phyloP scores from a whole-genome alignment of 1,140 invertebrate genomes.

The Solenopsis invicta region DNA sequence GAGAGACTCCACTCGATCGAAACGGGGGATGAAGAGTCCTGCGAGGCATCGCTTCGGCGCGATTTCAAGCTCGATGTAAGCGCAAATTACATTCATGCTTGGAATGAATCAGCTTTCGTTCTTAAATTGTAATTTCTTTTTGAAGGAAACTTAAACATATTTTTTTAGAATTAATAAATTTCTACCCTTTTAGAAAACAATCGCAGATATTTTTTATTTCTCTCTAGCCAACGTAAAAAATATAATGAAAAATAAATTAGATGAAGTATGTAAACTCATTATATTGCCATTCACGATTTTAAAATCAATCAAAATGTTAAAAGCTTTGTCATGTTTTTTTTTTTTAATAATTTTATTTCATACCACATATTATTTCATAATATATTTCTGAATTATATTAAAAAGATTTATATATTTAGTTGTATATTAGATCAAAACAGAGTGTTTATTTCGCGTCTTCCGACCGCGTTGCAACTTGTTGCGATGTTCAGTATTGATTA shows the following conservation, averaged over 20 bases:
- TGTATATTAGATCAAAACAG: background rate
- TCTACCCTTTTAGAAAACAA: background rate
- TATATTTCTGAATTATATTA: background rate
- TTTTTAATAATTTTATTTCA: background rate
- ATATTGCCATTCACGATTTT: background rate
- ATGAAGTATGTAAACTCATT: background rate
- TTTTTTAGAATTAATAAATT: background rate
- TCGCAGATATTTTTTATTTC: background rate
- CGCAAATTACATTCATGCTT: background rate
- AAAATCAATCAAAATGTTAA: background rate
- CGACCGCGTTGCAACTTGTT: constrained; percentile 79
- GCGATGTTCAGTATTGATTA: constrained; percentile 79
- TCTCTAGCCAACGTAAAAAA: background rate
- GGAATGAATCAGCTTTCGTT: background rate
- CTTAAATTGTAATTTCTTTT: background rate
- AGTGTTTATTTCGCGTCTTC: constrained; percentile 17
- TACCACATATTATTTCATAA: background rate
- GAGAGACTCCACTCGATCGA: constrained; percentile 21
- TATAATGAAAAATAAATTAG: background rate
- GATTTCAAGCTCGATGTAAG: background rate
- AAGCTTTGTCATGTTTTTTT: background rate
- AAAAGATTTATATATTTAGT: constrained; percentile 1
- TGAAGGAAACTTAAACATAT: background rate
- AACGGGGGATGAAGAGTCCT: background rate
- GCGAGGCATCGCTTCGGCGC: constrained; percentile 14